Evolutionary conservation across 2,797 vertebrate genomes (phyloP).

Genomic region (Monodelphis domestica): DNA sequence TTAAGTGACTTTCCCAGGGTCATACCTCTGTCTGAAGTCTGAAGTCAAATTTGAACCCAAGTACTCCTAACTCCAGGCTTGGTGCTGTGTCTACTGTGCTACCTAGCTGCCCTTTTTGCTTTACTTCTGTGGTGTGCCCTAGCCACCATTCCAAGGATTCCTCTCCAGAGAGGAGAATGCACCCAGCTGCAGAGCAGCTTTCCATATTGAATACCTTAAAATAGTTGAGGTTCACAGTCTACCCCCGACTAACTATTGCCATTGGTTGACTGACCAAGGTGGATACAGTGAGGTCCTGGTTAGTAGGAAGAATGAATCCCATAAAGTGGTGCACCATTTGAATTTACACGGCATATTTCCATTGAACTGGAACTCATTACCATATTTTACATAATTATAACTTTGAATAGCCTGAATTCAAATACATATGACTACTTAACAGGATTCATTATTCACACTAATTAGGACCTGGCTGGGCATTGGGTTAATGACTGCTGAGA

Average conservation of each 20-base stretch:
- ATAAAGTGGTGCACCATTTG: neutral
- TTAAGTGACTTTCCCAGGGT: too few relatives aligned
- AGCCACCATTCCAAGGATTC: neutral
- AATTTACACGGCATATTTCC: neutral
- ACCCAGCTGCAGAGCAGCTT: neutral
- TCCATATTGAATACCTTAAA: neutral
- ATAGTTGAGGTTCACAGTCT: neutral
- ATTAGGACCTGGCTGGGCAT: neutral
- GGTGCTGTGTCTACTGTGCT: too few relatives aligned
- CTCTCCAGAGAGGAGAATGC: neutral
- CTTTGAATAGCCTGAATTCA: neutral
- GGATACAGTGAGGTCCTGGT: neutral
- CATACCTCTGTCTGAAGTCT: too few relatives aligned
- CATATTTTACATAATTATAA: conserved; percentile 1
- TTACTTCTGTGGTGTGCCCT: neutral
- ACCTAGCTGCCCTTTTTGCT: too few relatives aligned
- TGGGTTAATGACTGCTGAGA: neutral
- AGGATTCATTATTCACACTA: neutral
- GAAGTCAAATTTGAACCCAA: too few relatives aligned
- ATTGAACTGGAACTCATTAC: neutral
- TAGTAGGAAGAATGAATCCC: neutral
- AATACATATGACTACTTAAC: neutral
- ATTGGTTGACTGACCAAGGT: neutral
- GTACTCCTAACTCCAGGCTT: too few relatives aligned
- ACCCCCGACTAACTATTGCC: neutral